A percentile compares a stretch with the other conserved stretches of the same genome.
Evolutionary conservation across 1,140 invertebrate genomes (phyloP).

Genomic region (Apis mellifera): DNA sequence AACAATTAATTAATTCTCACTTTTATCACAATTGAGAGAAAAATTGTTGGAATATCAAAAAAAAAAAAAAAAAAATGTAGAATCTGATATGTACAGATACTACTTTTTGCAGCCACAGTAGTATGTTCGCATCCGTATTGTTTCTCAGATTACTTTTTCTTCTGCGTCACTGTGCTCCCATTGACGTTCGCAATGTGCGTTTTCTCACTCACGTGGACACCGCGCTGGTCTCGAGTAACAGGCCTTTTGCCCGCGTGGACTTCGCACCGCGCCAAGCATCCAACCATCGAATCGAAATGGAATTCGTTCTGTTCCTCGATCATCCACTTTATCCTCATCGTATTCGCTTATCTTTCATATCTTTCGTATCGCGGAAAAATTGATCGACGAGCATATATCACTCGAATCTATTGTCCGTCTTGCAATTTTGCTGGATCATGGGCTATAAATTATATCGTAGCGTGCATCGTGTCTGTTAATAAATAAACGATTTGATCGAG

Average conservation of each 20-base stretch:
- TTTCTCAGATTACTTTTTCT: constrained; percentile 12
- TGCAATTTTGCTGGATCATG: too few species aligned
- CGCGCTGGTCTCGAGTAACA: background rate
- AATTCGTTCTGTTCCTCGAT: background rate
- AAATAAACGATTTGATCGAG: too few species aligned
- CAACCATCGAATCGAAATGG: background rate
- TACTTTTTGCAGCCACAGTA: too few species aligned
- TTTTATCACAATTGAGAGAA: too few species aligned
- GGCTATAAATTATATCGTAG: too few species aligned
- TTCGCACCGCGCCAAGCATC: background rate
- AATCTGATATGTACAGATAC: too few species aligned
- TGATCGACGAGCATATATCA: too few species aligned
- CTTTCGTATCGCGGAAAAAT: background rate
- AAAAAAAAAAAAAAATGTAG: too few species aligned
- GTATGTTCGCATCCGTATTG: background rate
- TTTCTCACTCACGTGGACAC: constrained; percentile 22
- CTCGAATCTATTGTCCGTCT: too few species aligned
- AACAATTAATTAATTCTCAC: too few species aligned
- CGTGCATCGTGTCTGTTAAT: too few species aligned
- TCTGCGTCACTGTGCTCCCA: constrained; percentile 18
- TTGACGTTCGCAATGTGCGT: constrained; percentile 23
- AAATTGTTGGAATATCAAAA: too few species aligned
- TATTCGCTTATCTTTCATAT: background rate
- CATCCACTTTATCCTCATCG: background rate
- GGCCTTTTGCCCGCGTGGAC: background rate